phyloP scores from a whole-genome alignment of 2,113 vertebrate genomes.

The Oreotrochilus melanogaster region DNA sequence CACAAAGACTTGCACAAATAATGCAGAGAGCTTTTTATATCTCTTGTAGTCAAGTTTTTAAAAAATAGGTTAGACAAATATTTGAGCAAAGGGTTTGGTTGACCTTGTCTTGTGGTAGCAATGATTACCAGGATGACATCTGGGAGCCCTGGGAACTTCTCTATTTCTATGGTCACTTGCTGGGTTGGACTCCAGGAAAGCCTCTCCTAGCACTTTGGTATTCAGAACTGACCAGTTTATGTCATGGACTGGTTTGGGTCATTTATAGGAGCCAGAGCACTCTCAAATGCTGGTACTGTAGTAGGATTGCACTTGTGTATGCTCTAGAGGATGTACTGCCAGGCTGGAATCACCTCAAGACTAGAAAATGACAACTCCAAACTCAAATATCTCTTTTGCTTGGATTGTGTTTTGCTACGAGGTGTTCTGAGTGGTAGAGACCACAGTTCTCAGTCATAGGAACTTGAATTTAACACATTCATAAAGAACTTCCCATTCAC shows the following conservation, averaged over 20 bases:
- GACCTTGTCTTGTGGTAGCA: neutral
- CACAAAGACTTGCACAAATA: neutral
- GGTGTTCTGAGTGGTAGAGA: neutral
- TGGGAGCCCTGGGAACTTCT: neutral
- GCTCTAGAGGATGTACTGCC: neutral
- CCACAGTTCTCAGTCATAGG: neutral
- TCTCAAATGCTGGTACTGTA: neutral
- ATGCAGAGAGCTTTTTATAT: neutral
- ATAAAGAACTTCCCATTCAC: neutral
- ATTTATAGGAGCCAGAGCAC: neutral
- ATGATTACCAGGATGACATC: neutral
- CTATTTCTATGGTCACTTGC: accelerated
- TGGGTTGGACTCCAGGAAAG: neutral
- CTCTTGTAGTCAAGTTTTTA: neutral
- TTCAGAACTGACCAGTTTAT: neutral
- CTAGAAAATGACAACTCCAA: neutral
- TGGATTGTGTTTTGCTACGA: neutral
- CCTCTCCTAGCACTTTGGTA: accelerated
- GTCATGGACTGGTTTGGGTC: neutral
- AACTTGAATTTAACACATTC: neutral
- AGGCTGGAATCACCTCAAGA: neutral
- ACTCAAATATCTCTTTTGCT: neutral
- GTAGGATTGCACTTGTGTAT: accelerated
- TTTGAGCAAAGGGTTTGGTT: neutral
- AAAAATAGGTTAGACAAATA: neutral